phyloP scores from a whole-genome alignment of 2,113 vertebrate species.

The Rissa tridactyla region DNA sequence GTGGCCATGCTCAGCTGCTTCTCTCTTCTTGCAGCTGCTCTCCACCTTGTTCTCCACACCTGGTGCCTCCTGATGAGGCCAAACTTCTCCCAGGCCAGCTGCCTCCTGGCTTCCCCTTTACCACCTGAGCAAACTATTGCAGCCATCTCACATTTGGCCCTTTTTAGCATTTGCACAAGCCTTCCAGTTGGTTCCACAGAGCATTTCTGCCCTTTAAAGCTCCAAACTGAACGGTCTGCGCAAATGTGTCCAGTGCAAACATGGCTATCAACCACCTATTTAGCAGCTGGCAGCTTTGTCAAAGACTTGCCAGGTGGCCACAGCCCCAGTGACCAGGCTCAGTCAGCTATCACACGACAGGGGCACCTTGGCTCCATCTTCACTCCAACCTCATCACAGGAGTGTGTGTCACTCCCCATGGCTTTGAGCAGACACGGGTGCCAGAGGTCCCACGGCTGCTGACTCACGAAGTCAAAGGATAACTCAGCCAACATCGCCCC shows the following conservation, averaged over 20 bases:
- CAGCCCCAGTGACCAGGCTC: not conserved
- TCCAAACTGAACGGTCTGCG: not conserved
- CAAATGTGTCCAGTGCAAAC: not conserved
- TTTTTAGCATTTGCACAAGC: not conserved
- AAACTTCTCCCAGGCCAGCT: not conserved
- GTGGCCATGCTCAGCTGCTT: not conserved
- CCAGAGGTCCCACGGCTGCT: not conserved
- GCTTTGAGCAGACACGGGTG: not conserved
- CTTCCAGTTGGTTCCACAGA: not conserved
- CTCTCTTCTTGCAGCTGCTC: not conserved
- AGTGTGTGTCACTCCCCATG: accelerated
- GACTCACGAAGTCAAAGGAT: not conserved
- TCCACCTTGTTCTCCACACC: not conserved
- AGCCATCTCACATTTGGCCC: not conserved
- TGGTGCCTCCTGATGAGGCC: not conserved
- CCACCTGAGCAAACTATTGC: not conserved
- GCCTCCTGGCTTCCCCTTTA: not conserved
- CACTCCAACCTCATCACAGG: not conserved
- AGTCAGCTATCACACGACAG: not conserved
- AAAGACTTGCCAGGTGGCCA: not conserved
- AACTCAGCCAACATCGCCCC: not conserved
- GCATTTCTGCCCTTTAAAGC: not conserved
- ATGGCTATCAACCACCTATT: not conserved
- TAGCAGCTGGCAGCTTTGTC: not conserved
- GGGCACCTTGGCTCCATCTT: not conserved